Conservation (phyloP, 2,888 invertebrate genomes). For the Parnassius orleans region DNA sequence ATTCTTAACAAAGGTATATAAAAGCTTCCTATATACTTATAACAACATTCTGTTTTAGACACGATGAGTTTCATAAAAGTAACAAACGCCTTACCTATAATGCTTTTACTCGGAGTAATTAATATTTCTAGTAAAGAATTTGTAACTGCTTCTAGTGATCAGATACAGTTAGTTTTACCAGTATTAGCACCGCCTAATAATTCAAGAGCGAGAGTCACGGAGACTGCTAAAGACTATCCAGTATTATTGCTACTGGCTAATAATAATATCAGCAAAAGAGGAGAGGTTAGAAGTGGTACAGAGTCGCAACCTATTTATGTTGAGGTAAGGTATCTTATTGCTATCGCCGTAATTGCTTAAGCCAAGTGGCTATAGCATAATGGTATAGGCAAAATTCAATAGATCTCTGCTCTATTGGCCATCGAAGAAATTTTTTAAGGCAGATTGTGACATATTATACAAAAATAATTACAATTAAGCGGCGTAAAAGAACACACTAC, state of each 20-base stretch:
- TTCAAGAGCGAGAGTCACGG: slow-evolving; percentile 43
- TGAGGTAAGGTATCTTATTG: slow-evolving; percentile 47
- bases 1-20: slow-evolving; percentile 59
- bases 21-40: slow-evolving; percentile 45
- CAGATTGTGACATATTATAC: too few species aligned
- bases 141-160: slow-evolving; percentile 13
- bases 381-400: too few species aligned
- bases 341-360: too few species aligned
- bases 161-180: slow-evolving; percentile 50
- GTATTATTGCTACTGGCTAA: slow-evolving; percentile 53
- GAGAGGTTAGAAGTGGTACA: slow-evolving; percentile 28
- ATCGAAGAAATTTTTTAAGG: too few species aligned
- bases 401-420: too few species aligned
- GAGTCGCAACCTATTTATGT: slow-evolving; percentile 56
- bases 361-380: too few species aligned
- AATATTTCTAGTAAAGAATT: slow-evolving; percentile 7
- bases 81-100: slow-evolving; percentile 12
- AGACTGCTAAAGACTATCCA: slow-evolving; percentile 68
- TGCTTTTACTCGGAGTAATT: not conserved
- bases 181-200: slow-evolving; percentile 53
- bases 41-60: slow-evolving; percentile 46
- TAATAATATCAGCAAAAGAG: slow-evolving; percentile 33
- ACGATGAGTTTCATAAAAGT: slow-evolving; percentile 47
- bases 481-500: too few species aligned
- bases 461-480: too few species aligned